A percentile compares a stretch with the other conserved stretches of the same genome.
phyloP scores from a whole-genome alignment of 2,888 invertebrate species.

The Macrophya annulata region DNA sequence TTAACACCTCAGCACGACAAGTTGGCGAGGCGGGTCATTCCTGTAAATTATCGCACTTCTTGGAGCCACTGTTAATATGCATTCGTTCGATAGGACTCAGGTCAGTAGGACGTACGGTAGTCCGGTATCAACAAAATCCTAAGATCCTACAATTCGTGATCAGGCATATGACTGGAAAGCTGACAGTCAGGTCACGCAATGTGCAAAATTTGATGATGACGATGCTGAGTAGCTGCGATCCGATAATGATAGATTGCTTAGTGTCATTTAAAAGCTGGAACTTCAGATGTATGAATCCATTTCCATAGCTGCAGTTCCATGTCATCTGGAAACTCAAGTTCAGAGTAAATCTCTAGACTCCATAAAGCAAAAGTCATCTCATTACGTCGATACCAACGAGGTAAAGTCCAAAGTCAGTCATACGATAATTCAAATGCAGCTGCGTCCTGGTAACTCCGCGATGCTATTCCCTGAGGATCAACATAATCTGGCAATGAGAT shows the following conservation, averaged over 20 bases:
- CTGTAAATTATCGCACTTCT: background rate
- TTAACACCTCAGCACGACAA: background rate
- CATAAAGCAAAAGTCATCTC: background rate
- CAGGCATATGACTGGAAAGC: background rate
- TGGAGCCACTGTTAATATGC: background rate
- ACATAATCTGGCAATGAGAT: slow-evolving; percentile 57
- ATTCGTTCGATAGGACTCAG: background rate
- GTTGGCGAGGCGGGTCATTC: background rate
- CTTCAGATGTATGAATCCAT: background rate
- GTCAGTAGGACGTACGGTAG: background rate
- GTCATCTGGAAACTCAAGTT: background rate
- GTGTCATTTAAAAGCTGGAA: background rate
- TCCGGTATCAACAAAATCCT: background rate
- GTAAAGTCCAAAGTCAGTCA: slow-evolving; percentile 27
- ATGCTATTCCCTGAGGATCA: slow-evolving; percentile 59
- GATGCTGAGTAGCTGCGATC: background rate
- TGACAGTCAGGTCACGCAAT: background rate
- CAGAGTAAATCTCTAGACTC: background rate
- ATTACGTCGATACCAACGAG: background rate
- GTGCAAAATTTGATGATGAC: background rate
- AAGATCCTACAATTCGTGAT: background rate
- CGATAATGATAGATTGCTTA: background rate
- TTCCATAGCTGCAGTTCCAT: background rate
- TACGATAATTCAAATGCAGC: slow-evolving; percentile 60
- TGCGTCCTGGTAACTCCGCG: slow-evolving; percentile 58